phyloP scores from a whole-genome alignment of 1,140 invertebrate species.

The Akabosia matsudoensis region DNA sequence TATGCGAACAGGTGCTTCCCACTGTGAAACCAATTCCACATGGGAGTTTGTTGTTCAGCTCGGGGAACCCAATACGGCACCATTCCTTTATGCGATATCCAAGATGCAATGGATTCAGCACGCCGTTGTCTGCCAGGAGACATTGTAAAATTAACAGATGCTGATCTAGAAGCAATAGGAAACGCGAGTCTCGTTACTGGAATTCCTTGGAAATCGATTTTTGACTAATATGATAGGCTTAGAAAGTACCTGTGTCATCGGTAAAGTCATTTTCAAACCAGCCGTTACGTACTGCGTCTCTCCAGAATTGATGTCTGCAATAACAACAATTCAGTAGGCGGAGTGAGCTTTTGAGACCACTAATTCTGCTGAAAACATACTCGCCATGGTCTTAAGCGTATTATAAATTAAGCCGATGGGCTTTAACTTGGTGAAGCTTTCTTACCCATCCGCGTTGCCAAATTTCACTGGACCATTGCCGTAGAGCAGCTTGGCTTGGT shows the following conservation, averaged over 20 bases:
- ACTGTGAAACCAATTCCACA: constrained; percentile 38
- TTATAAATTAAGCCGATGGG: no score
- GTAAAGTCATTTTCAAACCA: constrained; percentile 41
- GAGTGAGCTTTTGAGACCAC: no score
- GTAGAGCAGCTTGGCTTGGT: constrained; percentile 26
- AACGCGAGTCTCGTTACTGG: no score
- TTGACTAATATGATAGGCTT: not conserved
- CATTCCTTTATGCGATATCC: constrained; percentile 35
- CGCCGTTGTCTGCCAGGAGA: constrained; percentile 27
- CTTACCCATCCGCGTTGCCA: constrained; percentile 31
- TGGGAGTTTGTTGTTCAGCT: constrained; percentile 29
- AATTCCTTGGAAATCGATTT: no score
- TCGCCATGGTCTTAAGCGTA: not conserved
- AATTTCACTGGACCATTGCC: constrained; percentile 39
- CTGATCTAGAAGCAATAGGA: constrained; percentile 28
- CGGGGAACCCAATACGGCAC: constrained; percentile 31
- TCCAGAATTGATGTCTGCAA: constrained; percentile 29
- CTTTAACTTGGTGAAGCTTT: no score
- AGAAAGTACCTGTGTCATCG: constrained; percentile 28
- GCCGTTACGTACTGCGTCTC: constrained; percentile 27
- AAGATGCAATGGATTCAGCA: constrained; percentile 27
- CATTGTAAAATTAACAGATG: constrained; percentile 30
- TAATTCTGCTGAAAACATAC: no score
- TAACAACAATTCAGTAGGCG: no score
- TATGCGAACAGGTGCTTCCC: constrained; percentile 10